phyloP scores from a whole-genome alignment of 2,888 invertebrate species.

The Ganaspis brasiliensis region DNA sequence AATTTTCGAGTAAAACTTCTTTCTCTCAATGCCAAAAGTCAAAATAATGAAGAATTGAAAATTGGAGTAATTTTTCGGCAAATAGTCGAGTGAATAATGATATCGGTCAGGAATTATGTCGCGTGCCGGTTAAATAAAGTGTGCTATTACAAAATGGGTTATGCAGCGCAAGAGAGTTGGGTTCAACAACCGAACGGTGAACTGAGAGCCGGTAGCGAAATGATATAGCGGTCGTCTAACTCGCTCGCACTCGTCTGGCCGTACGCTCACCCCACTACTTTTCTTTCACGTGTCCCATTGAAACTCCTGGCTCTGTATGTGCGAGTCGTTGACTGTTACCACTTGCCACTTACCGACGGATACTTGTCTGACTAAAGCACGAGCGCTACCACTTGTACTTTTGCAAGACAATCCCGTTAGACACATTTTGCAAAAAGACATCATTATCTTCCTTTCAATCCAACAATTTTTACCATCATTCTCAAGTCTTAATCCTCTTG shows the following conservation, averaged over 20 bases:
- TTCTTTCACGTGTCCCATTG: slow-evolving; percentile 71
- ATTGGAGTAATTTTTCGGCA: not conserved
- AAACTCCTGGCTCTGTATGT: slow-evolving; percentile 71
- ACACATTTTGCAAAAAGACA: slow-evolving; percentile 1
- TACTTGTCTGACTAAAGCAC: slow-evolving; percentile 63
- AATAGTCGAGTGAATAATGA: slow-evolving; percentile 44
- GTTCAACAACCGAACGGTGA: slow-evolving; percentile 77
- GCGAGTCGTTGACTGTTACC: slow-evolving; percentile 69
- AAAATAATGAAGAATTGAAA: not conserved
- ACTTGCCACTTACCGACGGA: slow-evolving; percentile 63
- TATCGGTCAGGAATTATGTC: slow-evolving; percentile 73
- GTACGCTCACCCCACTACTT: slow-evolving; percentile 65
- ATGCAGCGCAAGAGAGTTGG: slow-evolving; percentile 78
- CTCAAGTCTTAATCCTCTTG: not conserved
- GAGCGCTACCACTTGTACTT: slow-evolving; percentile 75
- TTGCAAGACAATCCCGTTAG: slow-evolving; percentile 56
- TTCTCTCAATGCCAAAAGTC: no score
- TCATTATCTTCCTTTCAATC: slow-evolving; percentile 8
- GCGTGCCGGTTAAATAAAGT: slow-evolving; percentile 78
- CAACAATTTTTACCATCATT: no score
- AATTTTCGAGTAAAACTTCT: no score
- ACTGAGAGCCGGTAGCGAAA: slow-evolving; percentile 75
- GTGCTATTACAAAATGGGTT: slow-evolving; percentile 81
- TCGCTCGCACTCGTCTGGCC: slow-evolving; percentile 65
- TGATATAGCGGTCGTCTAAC: slow-evolving; percentile 75